A percentile compares a stretch with the other conserved stretches of the same genome.
phyloP scores from a whole-genome alignment of 2,113 vertebrate species.

The Rhagologus leucostigma region DNA sequence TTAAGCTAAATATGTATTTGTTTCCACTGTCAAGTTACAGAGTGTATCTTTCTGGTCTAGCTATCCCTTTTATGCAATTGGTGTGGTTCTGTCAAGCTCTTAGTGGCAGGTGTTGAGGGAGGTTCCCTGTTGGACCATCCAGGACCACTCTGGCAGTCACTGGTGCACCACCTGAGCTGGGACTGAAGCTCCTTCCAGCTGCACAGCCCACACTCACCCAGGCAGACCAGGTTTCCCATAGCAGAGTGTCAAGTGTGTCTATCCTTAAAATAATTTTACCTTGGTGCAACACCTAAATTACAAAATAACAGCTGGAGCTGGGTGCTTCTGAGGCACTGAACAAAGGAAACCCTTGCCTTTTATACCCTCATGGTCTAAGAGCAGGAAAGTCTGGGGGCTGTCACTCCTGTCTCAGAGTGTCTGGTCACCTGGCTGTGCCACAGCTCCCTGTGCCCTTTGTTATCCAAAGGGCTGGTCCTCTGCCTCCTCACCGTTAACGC shows the following conservation, averaged over 20 bases:
- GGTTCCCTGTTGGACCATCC: not conserved
- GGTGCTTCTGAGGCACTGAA: not conserved
- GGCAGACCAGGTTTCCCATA: not conserved
- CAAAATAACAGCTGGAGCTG: not conserved
- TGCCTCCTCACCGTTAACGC: not conserved
- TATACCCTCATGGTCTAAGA: not conserved
- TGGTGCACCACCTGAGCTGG: not conserved
- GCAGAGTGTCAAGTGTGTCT: not conserved
- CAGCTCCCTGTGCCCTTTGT: not conserved
- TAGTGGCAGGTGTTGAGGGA: not conserved
- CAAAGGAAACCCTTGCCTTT: not conserved
- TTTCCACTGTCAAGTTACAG: not conserved
- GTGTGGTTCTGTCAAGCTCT: not conserved
- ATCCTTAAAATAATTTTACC: not conserved
- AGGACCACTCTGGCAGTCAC: not conserved
- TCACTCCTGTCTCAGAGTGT: not conserved
- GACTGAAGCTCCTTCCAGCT: no score
- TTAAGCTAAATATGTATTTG: not conserved
- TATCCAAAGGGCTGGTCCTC: not conserved
- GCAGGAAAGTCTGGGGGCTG: not conserved
- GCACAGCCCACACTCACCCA: not conserved
- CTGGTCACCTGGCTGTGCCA: not conserved
- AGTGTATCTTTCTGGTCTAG: not conserved
- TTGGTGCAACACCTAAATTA: not conserved
- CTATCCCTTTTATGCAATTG: not conserved